Base-by-base conservation (phyloP, 2,888 invertebrate species). In the Hermodice carunculata region DNA sequence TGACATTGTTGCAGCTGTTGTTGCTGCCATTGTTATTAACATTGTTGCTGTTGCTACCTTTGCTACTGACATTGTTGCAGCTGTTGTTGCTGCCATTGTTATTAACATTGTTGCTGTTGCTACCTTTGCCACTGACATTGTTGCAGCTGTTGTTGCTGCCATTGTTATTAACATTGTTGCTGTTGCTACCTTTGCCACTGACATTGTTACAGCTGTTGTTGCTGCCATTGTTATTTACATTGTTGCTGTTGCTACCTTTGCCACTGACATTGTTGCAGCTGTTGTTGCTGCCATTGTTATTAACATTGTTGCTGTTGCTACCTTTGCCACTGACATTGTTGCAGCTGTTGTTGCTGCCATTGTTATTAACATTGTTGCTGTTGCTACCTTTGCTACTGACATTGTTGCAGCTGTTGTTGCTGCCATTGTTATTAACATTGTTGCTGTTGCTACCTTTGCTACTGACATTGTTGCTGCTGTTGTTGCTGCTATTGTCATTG, bases 71-170 rank as follows among this genome's bases (percentile, higher is more conserved):
- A 31, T 43, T 46, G 22, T 43, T 62, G 32, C 56, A 29, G 37
- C 46, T 58, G 43, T 28, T 43, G 42, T 40, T 57, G 28, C 54
- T 57, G 28, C 46, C 57, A 17, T 44, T 56, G 42, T 24, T 58
- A 43, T 28, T 58, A n/a, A 17, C 46, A 26, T 43, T 57, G 31
- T 43, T 58, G 34, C 44, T 62, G 37, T 31, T 56, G 22, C 43
- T 62, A 37, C 34, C 44, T 24, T 46, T 62, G 31, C 46, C 57
- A 26, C 48, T 57, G 37, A 42, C 57, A 31, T 46, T 62, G n/a
- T 40, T 62, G 43, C 46, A 32, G 43, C 48, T 62, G 32, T 48
- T 62, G 29, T 56, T 62, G 28, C 29, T 43, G 40, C 42, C 57
- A 17, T 46, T 62, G 31, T 28, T 62, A 31, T 28, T 57, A 22